Conservation (phyloP, 1,140 invertebrate species). For the Lordiphosa collinella region DNA sequence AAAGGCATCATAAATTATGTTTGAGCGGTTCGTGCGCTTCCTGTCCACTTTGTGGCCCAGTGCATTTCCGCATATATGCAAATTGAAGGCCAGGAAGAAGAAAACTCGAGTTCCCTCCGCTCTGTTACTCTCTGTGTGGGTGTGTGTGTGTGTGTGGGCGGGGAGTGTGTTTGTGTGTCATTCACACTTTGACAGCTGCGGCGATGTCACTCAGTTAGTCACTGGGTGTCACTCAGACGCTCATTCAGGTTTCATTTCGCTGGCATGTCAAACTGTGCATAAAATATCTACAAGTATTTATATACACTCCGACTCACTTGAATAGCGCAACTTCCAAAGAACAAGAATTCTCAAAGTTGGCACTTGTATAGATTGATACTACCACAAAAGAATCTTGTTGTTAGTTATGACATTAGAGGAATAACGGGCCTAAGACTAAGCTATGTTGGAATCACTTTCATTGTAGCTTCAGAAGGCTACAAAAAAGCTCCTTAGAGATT, state of each 20-base stretch:
- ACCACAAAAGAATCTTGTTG: no score
- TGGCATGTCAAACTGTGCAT: slow-evolving; percentile 69
- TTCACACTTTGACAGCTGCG: slow-evolving; percentile 72
- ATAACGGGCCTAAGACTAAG: no score
- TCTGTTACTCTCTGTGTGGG: neutral
- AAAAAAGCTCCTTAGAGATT: no score
- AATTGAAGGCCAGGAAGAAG: slow-evolving; percentile 40
- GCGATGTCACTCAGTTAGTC: slow-evolving; percentile 42
- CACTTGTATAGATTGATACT: no score
- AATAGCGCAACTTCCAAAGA: no score
- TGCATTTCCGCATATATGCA: slow-evolving; percentile 50
- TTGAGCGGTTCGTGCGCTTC: slow-evolving; percentile 11
- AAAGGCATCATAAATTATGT: slow-evolving; percentile 30
- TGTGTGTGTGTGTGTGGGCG: slow-evolving; percentile 10
- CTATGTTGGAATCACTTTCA: no score
- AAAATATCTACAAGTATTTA: slow-evolving; percentile 58
- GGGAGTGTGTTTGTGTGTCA: slow-evolving; percentile 24
- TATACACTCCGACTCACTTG: neutral
- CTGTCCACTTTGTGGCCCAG: slow-evolving; percentile 26
- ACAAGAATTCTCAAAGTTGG: no score
- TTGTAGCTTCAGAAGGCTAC: no score
- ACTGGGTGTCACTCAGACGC: slow-evolving; percentile 41
- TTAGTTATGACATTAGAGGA: no score
- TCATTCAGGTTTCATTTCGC: slow-evolving; percentile 63
- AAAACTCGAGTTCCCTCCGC: slow-evolving; percentile 13